A percentile compares a stretch with the other conserved stretches of the same genome.
Evolutionary conservation across 1,140 invertebrate genomes (phyloP).

Genomic region (Hestina assimilis): DNA sequence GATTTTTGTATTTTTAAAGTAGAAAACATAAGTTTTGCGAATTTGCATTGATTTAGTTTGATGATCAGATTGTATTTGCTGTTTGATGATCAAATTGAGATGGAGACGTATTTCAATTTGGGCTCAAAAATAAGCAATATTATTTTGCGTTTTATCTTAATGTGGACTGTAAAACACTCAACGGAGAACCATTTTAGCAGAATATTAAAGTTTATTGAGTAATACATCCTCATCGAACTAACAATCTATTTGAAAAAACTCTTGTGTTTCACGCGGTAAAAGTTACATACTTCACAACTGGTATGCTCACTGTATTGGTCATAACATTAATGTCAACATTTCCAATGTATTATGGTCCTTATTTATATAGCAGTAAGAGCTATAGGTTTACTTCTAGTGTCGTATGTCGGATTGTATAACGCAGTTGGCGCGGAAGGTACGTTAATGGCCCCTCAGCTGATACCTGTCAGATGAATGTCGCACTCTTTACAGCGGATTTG

Average conservation of each 20-base stretch:
- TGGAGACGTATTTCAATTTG: too few species aligned
- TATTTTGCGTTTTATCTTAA: neutral
- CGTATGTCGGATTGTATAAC: conserved; percentile 35
- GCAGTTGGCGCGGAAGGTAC: conserved; percentile 39
- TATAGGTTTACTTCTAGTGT: conserved; percentile 6
- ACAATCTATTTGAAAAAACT: neutral
- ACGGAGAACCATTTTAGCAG: neutral
- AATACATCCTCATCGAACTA: neutral
- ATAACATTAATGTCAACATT: neutral
- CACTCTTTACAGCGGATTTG: conserved; percentile 29
- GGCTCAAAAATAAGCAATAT: neutral
- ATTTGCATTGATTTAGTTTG: too few species aligned
- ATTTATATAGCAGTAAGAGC: conserved; percentile 3
- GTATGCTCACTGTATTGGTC: neutral
- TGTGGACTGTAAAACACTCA: neutral
- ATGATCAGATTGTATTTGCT: too few species aligned
- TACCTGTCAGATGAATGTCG: conserved; percentile 67
- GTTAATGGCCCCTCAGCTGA: conserved; percentile 55
- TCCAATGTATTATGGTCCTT: neutral
- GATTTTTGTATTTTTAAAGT: neutral
- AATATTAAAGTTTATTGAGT: conserved; percentile 18
- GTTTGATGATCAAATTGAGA: too few species aligned
- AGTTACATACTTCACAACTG: neutral
- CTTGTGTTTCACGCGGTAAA: neutral
- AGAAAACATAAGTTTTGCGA: too few species aligned